phyloP scores from a whole-genome alignment of 2,888 invertebrate species.

The Sicus ferrugineus region DNA sequence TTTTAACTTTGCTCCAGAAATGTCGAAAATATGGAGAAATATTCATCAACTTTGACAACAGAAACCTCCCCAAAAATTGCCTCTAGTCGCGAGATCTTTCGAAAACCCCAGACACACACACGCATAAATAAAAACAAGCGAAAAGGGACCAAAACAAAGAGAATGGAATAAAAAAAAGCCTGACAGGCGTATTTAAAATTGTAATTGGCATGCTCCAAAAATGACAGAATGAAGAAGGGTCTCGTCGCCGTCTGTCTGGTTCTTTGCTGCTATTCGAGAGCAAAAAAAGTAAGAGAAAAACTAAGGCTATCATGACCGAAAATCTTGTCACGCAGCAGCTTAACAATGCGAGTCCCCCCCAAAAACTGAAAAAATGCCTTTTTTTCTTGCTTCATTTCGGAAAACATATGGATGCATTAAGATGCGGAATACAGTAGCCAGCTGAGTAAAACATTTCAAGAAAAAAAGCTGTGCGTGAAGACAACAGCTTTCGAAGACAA shows the following conservation, averaged over 20 bases:
- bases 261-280: not conserved
- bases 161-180: conserved; percentile 43
- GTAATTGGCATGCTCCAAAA: conserved; percentile 55
- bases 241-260: not conserved
- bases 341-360: conserved; percentile 18
- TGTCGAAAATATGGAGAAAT: conserved; percentile 6
- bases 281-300: not conserved
- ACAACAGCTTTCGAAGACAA: not conserved
- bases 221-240: conserved; percentile 19
- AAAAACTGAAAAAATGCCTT: not conserved
- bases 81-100: not conserved
- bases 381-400: conserved; percentile 1
- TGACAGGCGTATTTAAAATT: conserved; percentile 56
- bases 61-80: not conserved
- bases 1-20: conserved; percentile 21
- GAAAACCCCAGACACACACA: not conserved
- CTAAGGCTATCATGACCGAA: conserved; percentile 48
- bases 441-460: not conserved
- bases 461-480: not conserved
- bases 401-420: conserved; percentile 28
- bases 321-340: conserved; percentile 55
- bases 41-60: conserved; percentile 6
- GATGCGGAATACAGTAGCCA: conserved; percentile 26
- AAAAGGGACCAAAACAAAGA: conserved; percentile 3
- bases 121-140: not conserved